Percentiles rank a stretch among this genome's conserved stretches.
These are phyloP conservation scores for Platalea minor DNA, from an alignment of 2,797 vertebrate species.

Conservation along the genomic window DNA sequence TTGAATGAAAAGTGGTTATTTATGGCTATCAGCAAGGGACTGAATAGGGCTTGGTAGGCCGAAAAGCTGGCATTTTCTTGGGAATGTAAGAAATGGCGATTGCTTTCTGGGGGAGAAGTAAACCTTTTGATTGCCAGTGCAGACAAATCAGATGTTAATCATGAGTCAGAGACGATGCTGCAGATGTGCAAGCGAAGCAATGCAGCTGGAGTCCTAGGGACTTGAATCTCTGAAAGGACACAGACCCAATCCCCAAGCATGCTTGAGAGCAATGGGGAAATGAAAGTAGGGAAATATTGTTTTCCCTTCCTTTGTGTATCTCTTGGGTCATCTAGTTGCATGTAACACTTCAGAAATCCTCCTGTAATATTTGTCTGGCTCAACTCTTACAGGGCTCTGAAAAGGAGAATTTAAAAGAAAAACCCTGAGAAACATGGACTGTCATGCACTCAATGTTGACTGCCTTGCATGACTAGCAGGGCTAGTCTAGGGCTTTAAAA, in stretches of 20 bases:
- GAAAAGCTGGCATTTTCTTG: background rate
- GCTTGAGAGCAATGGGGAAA: background rate
- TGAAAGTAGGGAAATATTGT: background rate
- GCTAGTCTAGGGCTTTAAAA: background rate
- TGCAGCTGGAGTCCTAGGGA: background rate
- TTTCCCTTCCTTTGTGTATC: background rate
- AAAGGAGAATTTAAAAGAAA: background rate
- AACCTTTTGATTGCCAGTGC: background rate
- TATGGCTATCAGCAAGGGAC: background rate
- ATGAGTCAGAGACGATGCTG: background rate
- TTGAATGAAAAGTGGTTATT: background rate
- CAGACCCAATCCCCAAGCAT: background rate
- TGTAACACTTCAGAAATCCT: background rate
- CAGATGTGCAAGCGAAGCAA: background rate
- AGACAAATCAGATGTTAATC: background rate
- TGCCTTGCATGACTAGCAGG: background rate
- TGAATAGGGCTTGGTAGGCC: background rate
- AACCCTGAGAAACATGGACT: background rate
- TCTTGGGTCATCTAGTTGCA: background rate
- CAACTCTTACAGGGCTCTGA: accelerated
- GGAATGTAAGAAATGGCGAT: background rate
- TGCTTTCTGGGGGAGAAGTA: background rate
- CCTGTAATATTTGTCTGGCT: background rate
- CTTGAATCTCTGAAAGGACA: background rate
- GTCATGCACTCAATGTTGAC: background rate